Base-by-base conservation (phyloP, 1,140 invertebrate genomes). In the Drosophila santomea region DNA sequence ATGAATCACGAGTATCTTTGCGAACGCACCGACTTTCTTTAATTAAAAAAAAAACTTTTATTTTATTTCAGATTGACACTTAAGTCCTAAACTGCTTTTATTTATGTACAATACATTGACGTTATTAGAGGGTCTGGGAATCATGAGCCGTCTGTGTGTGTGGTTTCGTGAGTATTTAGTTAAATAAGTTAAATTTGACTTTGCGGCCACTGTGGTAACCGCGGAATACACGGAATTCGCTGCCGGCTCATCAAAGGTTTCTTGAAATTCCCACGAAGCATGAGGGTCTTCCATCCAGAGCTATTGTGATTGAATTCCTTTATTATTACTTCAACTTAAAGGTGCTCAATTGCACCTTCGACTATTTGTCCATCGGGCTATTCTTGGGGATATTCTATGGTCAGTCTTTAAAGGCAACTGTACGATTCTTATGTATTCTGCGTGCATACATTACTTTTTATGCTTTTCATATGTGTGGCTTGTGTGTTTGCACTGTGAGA, bases 171-270 rank as follows among this genome's bases (percentile, higher is more conserved):
- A 66, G 58, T 67, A 78, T 75, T 85, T 88, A 66, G 60, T 79
- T 77, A 83, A 86, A 86, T 86, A 86, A 86, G 83, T 86, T 86
- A 83, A 88, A 76, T 73, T 76, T 86, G 82, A 86, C 78, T 88
- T 88, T 66, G 72, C 51, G 74, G 74, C 74, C 74, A 67, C 28
- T 59, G 52, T 12, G 62, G 55, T 68, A 60, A 56, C 43, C 25
- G 41, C 51, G 52, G 50, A 69, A 79, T 54, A 51, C 38, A 57
- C 68, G 73, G 57, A 68, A 56, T 61, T 67, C 39, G 44, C 45
- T 47, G 25, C 52, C 35, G 38, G 28, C 59, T 41, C 55, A 47
- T 82, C 32, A 50, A 69, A 58, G 47, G 72, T 41, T 67, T 67
- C 44, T 48, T 15, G 41, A 50, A 56, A 57, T 17, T 44, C 35